A percentile compares a stretch with the other conserved stretches of the same genome.
phyloP scores from a whole-genome alignment of 2,113 vertebrate genomes.

The Nettapus auritus region DNA sequence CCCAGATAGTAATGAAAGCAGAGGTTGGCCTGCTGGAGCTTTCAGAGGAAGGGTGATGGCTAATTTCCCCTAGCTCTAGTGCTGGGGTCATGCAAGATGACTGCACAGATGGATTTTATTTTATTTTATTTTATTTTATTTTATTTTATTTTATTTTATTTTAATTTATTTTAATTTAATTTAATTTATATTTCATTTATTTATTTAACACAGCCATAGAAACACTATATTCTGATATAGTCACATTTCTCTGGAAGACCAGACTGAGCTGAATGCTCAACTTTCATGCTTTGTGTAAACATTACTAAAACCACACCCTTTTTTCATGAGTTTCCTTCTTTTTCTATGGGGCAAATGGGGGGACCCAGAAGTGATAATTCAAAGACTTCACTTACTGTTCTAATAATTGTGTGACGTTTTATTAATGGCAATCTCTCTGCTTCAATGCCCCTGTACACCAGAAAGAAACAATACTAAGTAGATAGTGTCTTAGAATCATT shows the following conservation, averaged over 20 bases:
- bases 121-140: too few species aligned
- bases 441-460: neutral
- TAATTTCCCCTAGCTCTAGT: neutral
- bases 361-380: neutral
- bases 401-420: neutral
- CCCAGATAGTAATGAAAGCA: neutral
- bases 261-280: slow-evolving; percentile 14
- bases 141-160: too few species aligned
- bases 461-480: neutral
- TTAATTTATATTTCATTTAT: too few species aligned
- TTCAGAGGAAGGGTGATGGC: neutral
- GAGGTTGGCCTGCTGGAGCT: neutral
- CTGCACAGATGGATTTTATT: neutral
- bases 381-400: neutral
- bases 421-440: neutral
- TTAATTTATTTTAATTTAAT: too few species aligned
- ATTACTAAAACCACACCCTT: neutral
- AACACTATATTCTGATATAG: neutral
- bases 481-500: neutral
- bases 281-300: neutral
- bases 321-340: neutral
- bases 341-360: neutral
- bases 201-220: neutral
- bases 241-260: neutral
- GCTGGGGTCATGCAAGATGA: neutral